Base-by-base conservation (phyloP, 64 coral and sea anemone genomes). In the Hydrozoanthus tunicans region DNA sequence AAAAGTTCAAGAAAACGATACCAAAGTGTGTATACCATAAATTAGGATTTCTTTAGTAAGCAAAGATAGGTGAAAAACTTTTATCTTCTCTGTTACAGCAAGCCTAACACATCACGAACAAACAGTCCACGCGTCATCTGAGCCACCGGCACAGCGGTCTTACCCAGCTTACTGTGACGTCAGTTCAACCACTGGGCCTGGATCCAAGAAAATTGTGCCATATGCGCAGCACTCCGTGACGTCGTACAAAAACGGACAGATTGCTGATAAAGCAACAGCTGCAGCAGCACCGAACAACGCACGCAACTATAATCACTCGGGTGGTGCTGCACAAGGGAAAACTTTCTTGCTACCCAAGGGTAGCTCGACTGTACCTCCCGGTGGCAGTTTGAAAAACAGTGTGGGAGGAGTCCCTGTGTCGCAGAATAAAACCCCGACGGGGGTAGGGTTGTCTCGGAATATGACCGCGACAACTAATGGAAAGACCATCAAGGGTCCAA, bases 161-260 rank as follows among this genome's bases (percentile, higher is more conserved):
- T 99, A 99, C 79, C 97, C 97, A 12, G 97, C 97, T 26, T 99
- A 99, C 85, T 99, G 97, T 94, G 97, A 99, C 79, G 97, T 99
- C 78, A 99, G 91, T 62, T 84, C 96, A 3, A 85, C 94, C 57
- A 60, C 91, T 60, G 97, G 97, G 59, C 94, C 97, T 60, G 97
- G 97, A 10, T 93, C 94, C 15, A 96, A 93, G 60, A 99, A 99
- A 90, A 99, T 99, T 53, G 81, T 86, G 83, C 97, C 97, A 4
- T 99, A 99, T 65, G 97, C 97, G 0, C 94, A 99, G n/a, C 97
- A 99, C 79, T 96, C 97, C 9, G 97, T 99, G 71, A 99, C 97
- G 15, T 99, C 97, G 51, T 99, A 99, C 90, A 98, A 94, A 72
- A 99, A 95, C 60, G 94, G 95, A 56, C 95, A 97, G 62, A 53